phyloP scores from a whole-genome alignment of 2,888 invertebrate genomes.

The Cerceris rybyensis region DNA sequence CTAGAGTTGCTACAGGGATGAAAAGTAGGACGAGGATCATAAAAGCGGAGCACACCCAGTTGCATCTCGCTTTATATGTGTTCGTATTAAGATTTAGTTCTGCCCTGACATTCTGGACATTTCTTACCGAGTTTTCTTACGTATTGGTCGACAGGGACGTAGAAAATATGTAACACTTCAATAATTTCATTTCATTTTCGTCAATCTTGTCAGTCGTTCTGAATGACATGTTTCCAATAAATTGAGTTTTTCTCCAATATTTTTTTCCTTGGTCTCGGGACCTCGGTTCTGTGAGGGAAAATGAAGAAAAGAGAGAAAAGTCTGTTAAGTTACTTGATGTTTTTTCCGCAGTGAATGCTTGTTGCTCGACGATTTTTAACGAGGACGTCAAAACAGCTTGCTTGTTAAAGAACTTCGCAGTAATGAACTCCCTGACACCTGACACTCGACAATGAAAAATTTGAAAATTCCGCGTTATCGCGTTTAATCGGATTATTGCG shows the following conservation, averaged over 20 bases:
- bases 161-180: slow-evolving; percentile 20
- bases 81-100: slow-evolving; percentile 54
- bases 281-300: not conserved
- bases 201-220: not conserved
- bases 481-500: not conserved
- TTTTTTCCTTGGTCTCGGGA: not conserved
- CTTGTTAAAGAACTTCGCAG: not conserved
- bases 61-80: slow-evolving; percentile 51
- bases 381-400: not conserved
- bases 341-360: not conserved
- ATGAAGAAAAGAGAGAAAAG: not conserved
- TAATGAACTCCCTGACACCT: slow-evolving; percentile 6
- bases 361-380: not conserved
- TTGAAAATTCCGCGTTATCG: not conserved
- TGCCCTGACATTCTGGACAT: slow-evolving; percentile 46
- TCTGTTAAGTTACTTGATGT: not conserved
- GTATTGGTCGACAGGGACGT: slow-evolving; percentile 10
- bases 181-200: slow-evolving; percentile 38
- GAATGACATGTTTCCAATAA: not conserved
- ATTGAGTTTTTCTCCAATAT: slow-evolving; percentile 29
- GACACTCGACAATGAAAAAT: slow-evolving; percentile 1
- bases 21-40: slow-evolving; percentile 66
- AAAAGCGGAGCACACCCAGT: slow-evolving; percentile 54
- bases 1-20: slow-evolving; percentile 43
- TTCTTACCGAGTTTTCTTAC: slow-evolving; percentile 45